Evolutionary conservation across 2,797 vertebrate species (phyloP).

Genomic region (Staurois parvus): DNA sequence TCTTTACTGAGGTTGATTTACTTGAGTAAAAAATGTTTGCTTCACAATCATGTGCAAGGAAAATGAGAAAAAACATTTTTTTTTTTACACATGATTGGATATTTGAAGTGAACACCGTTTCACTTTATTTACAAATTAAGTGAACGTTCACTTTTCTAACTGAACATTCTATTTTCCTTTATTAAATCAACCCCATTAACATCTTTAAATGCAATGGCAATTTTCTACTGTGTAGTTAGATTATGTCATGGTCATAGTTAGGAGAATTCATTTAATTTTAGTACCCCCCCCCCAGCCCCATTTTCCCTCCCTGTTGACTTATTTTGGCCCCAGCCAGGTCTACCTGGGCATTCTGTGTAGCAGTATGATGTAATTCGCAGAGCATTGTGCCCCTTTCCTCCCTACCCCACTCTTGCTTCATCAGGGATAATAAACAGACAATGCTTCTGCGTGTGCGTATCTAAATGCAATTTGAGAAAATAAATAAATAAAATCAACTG

Average conservation of each 20-base stretch:
- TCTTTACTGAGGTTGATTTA: too few species aligned
- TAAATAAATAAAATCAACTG: constrained; percentile 87
- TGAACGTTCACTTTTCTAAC: not conserved
- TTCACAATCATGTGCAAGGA: too few species aligned
- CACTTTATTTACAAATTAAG: not conserved
- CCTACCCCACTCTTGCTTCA: constrained; percentile 24
- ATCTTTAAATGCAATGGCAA: constrained; percentile 9
- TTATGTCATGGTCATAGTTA: not conserved
- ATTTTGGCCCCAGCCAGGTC: not conserved
- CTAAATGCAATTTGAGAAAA: constrained; percentile 82
- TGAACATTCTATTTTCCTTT: not conserved
- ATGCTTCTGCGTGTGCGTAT: constrained; percentile 62
- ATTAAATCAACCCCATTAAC: not conserved
- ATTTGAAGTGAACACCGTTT: not conserved
- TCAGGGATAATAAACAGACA: constrained; percentile 64
- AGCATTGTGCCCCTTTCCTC: not conserved
- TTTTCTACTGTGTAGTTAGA: constrained; percentile 2
- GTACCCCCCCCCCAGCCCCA: not conserved
- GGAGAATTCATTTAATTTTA: not conserved
- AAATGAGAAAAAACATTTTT: too few species aligned
- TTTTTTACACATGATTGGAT: too few species aligned
- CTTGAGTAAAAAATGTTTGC: too few species aligned
- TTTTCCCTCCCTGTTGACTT: not conserved
- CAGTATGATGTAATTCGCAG: constrained; percentile 10
- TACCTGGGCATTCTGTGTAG: constrained; percentile 31